Percentiles rank a stretch among this genome's conserved stretches.
Evolutionary conservation across 2,113 vertebrate species (phyloP).

Genomic region (Lonchura striata): DNA sequence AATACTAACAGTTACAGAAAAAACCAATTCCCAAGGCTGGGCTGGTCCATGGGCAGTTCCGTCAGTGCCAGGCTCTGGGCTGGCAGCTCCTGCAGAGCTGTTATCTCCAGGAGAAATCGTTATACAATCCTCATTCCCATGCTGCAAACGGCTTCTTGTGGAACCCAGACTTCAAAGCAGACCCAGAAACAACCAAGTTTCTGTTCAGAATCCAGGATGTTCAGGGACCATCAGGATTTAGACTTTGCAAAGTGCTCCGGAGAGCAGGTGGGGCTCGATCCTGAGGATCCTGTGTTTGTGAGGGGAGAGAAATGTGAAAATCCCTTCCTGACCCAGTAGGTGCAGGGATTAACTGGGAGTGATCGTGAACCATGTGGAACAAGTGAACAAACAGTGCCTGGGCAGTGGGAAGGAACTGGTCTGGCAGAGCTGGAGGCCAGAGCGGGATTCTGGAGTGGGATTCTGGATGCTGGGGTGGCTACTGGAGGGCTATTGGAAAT

Average conservation of each 20-base stretch:
- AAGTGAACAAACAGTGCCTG: background rate
- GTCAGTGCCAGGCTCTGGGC: background rate
- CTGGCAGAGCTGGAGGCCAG: rapidly evolving
- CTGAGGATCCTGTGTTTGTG: background rate
- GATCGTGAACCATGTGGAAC: background rate
- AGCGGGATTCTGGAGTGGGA: background rate
- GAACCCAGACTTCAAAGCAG: background rate
- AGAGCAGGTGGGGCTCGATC: background rate
- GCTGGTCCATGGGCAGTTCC: background rate
- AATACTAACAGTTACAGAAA: background rate
- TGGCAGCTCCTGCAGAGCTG: background rate
- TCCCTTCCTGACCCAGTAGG: background rate
- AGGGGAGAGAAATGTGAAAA: background rate
- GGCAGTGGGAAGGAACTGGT: background rate
- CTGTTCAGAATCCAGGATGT: background rate
- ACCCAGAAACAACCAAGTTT: background rate
- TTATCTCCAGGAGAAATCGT: background rate
- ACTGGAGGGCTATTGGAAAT: background rate
- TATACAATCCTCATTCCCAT: slow-evolving; percentile 16
- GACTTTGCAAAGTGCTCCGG: background rate
- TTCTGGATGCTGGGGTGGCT: rapidly evolving
- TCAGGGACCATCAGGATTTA: background rate
- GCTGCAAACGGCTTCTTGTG: background rate
- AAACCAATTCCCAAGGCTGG: background rate
- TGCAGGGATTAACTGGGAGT: background rate